Base-by-base conservation (phyloP, 64 coral and sea anemone species). In the Montipora sp. region DNA sequence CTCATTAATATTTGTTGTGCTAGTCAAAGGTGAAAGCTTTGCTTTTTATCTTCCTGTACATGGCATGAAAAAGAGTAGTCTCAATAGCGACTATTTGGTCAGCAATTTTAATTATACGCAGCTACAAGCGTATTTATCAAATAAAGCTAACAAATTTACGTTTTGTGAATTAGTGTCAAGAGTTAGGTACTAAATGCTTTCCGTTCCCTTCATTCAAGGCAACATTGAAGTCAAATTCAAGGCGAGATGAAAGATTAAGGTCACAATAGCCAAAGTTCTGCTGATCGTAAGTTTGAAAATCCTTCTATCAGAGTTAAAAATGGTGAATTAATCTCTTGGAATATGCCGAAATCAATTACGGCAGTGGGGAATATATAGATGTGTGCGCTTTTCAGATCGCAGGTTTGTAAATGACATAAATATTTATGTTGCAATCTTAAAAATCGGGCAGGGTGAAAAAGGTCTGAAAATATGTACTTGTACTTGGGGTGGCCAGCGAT, bases 91-190 rank as follows among this genome's bases (percentile, higher is more conserved):
- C 47, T 49, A 8, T 77, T 77, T 77, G 75, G 75, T 77, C 45
- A 77, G 75, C 44, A 77, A 48, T 50, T 77, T 77, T 15, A 77
- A 75, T 46, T 27, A 75, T 44, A 11, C 73, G 12, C 5, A 10
- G 22, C 73, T 75, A 77, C 45, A 77, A 77, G 75, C 75, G 13
- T 77, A 77, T 77, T 77, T 77, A 19, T 47, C 44, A 46, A 48
- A 77, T 45, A 48, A 46, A 77, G 19, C 75, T 47, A 77, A 77
- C 75, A 77, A 77, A 77, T 77, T 49, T 19, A 48, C 44, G 45
- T 50, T 77, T 48, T 77, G 45, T 19, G 45, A 77, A 48, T 5
- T 13, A 71, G 20, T 2, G 60, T 63, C 68, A 23, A n/a, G 68
- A 49, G 75, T 46, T 15, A 15, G 14, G 10, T 49, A 77, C 53